A percentile compares a stretch with the other conserved stretches of the same genome.
These are phyloP conservation scores for Clostera curtula DNA, from an alignment of 2,888 invertebrate species.

Conservation along the genomic window DNA sequence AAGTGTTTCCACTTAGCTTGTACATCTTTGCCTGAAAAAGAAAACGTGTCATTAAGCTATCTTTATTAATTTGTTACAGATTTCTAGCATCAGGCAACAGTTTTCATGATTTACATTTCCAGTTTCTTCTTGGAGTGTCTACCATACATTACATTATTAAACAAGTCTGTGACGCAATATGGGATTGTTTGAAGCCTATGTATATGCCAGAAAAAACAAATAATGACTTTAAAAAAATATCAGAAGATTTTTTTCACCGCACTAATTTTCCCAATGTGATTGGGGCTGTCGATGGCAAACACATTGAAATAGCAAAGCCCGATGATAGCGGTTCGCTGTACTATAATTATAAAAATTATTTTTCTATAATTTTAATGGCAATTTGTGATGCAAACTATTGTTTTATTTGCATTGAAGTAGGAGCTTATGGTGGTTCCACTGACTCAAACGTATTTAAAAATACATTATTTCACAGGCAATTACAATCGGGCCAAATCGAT, in stretches of 20 bases:
- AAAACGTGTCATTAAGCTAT: not conserved
- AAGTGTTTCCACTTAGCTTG: slow-evolving; percentile 13
- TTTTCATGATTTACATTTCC: slow-evolving; percentile 11
- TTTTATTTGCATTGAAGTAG: slow-evolving; percentile 11
- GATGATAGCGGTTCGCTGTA: slow-evolving; percentile 7
- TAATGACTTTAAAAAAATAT: slow-evolving; percentile 8
- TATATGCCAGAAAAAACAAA: slow-evolving; percentile 12
- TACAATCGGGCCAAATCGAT: slow-evolving; percentile 7
- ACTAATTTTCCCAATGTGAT: slow-evolving; percentile 9
- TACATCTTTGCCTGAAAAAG: slow-evolving; percentile 8
- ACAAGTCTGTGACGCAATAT: slow-evolving; percentile 9
- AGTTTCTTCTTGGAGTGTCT: slow-evolving; percentile 10
- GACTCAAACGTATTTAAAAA: slow-evolving; percentile 12
- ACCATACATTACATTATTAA: slow-evolving; percentile 12
- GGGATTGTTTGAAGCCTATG: slow-evolving; percentile 4
- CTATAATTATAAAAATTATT: slow-evolving; percentile 12
- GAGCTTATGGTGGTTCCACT: slow-evolving; percentile 7
- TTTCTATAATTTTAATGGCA: slow-evolving; percentile 13
- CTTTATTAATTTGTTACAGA: slow-evolving; percentile 12
- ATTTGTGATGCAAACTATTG: slow-evolving; percentile 14
- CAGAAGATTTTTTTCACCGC: slow-evolving; percentile 7
- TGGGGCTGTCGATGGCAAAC: slow-evolving; percentile 9
- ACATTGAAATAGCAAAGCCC: slow-evolving; percentile 10
- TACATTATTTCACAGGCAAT: slow-evolving; percentile 7
- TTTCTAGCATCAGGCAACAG: slow-evolving; percentile 13